A percentile compares a stretch with the other conserved stretches of the same genome.
phyloP scores from a whole-genome alignment of 92 coral and sea anemone genomes.

The Montipora capitata region DNA sequence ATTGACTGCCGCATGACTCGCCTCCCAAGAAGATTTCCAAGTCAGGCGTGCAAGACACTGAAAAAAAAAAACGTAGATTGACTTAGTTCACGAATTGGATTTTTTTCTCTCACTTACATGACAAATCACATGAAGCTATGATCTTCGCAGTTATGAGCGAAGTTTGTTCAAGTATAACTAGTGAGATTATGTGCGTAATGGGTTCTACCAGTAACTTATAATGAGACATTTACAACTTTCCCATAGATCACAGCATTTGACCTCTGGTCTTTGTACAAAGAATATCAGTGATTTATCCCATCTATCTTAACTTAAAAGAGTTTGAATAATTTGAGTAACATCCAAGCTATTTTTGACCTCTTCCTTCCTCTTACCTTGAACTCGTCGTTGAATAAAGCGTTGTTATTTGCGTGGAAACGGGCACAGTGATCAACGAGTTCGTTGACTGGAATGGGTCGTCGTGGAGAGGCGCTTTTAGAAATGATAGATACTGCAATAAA shows the following conservation, averaged over 20 bases:
- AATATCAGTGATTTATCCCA: no score
- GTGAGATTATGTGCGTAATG: not conserved
- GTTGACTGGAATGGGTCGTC: slow-evolving; percentile 84
- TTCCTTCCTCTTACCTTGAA: slow-evolving; percentile 77
- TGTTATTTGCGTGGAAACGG: slow-evolving; percentile 84
- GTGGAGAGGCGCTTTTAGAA: slow-evolving; percentile 67
- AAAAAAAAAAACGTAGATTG: not conserved
- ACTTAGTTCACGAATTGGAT: no score
- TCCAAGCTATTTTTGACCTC: not conserved
- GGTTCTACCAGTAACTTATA: no score
- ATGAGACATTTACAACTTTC: no score
- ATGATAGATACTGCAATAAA: slow-evolving; percentile 75
- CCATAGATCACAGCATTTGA: no score
- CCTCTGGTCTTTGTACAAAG: no score
- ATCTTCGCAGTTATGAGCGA: no score
- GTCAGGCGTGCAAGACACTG: slow-evolving; percentile 73
- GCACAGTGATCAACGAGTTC: slow-evolving; percentile 84
- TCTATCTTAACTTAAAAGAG: no score
- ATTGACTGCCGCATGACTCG: slow-evolving; percentile 80
- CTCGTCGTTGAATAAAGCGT: slow-evolving; percentile 90
- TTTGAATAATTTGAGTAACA: not conserved
- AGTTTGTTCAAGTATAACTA: no score
- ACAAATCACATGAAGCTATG: not conserved
- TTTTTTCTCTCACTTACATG: not conserved
- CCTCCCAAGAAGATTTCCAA: slow-evolving; percentile 78